phyloP scores from a whole-genome alignment of 2,797 vertebrate species.

The Syndactyla subalaris region DNA sequence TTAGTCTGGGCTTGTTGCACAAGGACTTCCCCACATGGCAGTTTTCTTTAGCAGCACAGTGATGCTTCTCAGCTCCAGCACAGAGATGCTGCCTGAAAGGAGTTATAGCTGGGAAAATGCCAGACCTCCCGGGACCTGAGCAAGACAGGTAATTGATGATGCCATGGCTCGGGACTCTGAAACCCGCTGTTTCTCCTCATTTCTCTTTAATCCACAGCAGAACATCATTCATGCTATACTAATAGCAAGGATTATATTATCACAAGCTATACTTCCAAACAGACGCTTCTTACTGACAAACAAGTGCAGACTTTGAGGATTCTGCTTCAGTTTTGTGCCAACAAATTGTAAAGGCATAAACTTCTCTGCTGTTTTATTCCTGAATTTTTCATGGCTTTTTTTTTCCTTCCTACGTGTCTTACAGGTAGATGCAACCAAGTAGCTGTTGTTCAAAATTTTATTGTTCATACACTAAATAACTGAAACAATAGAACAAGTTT shows the following conservation, averaged over 20 bases:
- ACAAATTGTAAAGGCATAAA: neutral
- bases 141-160: neutral
- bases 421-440: neutral
- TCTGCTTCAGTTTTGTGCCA: neutral
- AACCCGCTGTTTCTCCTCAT: neutral
- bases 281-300: neutral
- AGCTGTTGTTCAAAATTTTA: neutral
- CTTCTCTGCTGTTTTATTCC: neutral
- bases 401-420: neutral
- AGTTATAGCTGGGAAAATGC: neutral
- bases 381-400: neutral
- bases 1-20: neutral
- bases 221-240: neutral
- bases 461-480: neutral
- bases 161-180: neutral
- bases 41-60: neutral
- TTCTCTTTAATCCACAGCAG: neutral
- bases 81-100: neutral
- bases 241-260: neutral
- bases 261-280: neutral
- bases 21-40: neutral
- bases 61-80: neutral
- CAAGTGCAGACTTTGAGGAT: neutral
- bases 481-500: neutral
- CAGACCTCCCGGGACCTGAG: neutral